phyloP scores from a whole-genome alignment of 2,888 invertebrate genomes.

The Entomobrya proxima region DNA sequence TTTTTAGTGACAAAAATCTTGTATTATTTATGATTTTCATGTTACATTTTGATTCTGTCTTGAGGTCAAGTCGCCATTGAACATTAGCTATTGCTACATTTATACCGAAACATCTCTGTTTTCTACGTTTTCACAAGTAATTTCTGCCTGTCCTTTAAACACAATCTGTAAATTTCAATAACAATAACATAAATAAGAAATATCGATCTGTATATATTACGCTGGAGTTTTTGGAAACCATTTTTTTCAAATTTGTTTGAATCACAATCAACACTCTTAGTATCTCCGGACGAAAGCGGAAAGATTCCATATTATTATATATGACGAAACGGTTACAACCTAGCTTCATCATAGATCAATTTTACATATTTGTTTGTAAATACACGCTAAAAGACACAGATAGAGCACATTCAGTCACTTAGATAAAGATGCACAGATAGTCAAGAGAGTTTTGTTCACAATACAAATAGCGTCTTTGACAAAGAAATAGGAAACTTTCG shows the following conservation, averaged over 20 bases:
- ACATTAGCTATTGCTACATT: too few species aligned
- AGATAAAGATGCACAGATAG: slow-evolving; percentile 29
- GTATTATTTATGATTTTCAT: too few species aligned
- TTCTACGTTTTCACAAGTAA: too few species aligned
- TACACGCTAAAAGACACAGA: slow-evolving; percentile 63
- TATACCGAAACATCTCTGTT: too few species aligned
- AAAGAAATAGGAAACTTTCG: background rate
- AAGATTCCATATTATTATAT: slow-evolving; percentile 27
- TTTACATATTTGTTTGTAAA: slow-evolving; percentile 32
- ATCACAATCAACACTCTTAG: slow-evolving; percentile 53
- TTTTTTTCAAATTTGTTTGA: slow-evolving; percentile 21
- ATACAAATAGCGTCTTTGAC: slow-evolving; percentile 29
- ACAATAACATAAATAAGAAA: too few species aligned
- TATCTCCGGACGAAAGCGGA: slow-evolving; percentile 53
- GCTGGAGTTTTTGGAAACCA: background rate
- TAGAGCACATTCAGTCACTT: slow-evolving; percentile 69
- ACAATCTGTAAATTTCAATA: too few species aligned
- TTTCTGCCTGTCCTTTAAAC: too few species aligned
- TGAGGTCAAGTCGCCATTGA: too few species aligned
- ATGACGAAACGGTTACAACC: slow-evolving; percentile 16
- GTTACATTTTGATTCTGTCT: too few species aligned
- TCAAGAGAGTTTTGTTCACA: slow-evolving; percentile 4
- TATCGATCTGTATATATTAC: too few species aligned
- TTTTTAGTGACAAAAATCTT: background rate
- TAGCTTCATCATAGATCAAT: too few species aligned